Conservation (phyloP, 1,140 invertebrate genomes). For the Leptinotarsa lineolata region DNA sequence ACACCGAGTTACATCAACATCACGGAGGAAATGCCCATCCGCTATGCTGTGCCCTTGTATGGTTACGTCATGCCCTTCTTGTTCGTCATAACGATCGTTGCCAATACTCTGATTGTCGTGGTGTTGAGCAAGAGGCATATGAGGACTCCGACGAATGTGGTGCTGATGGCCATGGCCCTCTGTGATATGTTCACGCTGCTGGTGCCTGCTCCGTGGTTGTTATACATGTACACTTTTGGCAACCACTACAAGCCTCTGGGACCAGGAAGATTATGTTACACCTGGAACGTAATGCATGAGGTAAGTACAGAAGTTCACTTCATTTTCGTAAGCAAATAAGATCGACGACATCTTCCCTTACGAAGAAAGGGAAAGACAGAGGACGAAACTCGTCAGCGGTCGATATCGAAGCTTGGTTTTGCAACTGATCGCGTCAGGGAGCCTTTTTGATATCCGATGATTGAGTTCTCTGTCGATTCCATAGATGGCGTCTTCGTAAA, state of each 20-base stretch:
- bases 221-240: conserved; percentile 89
- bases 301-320: conserved; percentile 56
- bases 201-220: conserved; percentile 78
- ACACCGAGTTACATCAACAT: conserved; percentile 59
- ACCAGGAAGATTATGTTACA: conserved; percentile 75
- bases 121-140: conserved; percentile 74
- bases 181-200: conserved; percentile 91
- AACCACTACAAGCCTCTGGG: conserved; percentile 79
- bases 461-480: no score
- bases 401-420: no score
- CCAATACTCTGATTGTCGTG: conserved; percentile 86
- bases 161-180: conserved; percentile 86
- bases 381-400: no score
- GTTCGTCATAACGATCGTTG: conserved; percentile 84
- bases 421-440: no score
- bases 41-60: conserved; percentile 71
- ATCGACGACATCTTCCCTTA: no score
- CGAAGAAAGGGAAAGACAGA: no score
- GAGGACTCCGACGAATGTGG: conserved; percentile 87
- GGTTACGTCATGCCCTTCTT: conserved; percentile 84
- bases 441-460: no score
- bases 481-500: no score
- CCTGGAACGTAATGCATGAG: conserved; percentile 80
- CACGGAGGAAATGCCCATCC: conserved; percentile 68
- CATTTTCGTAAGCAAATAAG: no score